Conservation (phyloP, 2,113 vertebrate species). For the Pampusana beccarii region DNA sequence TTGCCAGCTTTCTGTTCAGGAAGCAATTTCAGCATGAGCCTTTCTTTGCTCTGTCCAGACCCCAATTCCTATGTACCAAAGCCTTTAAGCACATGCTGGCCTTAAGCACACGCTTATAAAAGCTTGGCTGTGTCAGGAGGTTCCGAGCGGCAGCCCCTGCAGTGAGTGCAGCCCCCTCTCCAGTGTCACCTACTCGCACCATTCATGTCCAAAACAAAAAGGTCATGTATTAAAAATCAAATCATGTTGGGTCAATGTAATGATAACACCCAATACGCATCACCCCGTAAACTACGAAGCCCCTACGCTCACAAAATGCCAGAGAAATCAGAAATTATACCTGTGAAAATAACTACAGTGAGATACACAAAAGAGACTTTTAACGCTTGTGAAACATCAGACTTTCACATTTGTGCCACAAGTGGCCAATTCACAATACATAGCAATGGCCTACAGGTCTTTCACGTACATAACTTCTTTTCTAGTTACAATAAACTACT, state of each 20-base stretch:
- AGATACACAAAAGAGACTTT: neutral
- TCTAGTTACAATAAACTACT: neutral
- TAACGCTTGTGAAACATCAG: neutral
- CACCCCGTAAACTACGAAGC: neutral
- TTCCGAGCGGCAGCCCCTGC: neutral
- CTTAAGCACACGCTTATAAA: neutral
- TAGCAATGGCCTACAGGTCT: neutral
- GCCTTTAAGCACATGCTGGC: neutral
- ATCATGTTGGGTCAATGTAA: neutral
- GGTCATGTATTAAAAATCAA: neutral
- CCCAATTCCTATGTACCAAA: neutral
- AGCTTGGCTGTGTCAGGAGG: neutral
- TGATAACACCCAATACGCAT: neutral
- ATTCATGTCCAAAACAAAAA: neutral
- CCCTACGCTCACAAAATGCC: neutral
- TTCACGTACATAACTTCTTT: neutral
- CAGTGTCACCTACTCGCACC: neutral
- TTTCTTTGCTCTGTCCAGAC: neutral
- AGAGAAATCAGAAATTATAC: neutral
- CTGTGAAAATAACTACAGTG: neutral
- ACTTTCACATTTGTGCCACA: neutral
- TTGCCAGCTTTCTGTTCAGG: neutral
- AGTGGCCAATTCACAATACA: neutral
- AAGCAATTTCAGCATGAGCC: neutral
- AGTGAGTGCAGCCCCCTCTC: neutral